Base-by-base conservation (phyloP, 2,113 vertebrate genomes). In the Ibidorhyncha struthersii region DNA sequence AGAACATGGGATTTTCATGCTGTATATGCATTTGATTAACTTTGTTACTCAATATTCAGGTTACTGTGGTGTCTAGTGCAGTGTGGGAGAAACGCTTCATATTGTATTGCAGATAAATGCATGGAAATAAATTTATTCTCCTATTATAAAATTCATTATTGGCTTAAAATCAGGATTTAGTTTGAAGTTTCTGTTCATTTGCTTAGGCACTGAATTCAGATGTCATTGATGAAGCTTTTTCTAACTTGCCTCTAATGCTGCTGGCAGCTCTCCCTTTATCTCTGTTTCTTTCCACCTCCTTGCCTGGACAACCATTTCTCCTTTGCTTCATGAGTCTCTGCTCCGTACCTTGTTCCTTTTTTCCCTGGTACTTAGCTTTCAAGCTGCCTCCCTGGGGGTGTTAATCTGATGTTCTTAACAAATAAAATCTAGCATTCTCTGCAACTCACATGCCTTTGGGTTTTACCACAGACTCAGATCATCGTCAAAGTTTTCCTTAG, bases 401-500 rank as follows among this genome's bases (percentile, higher is more conserved):
- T 69, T 50, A 27, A 65, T 69, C 45, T 56, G 61, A 91, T 58
- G 34, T 56, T 55, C 71, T 90, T 89, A 70, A 91, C 73, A 94
- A 71, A 67, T 55, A 9, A 86, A 80, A 10, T 65, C 61, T n/a
- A 81, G 62, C 36, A 76, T 78, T 79, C 71, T 52, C 45, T 62
- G 70, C 85, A 96, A 91, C 27, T 82, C 66, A 18, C 45, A 45
- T 77, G 84, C 74, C 81, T 93, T 85, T 85, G 86, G 89, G 89
- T 77, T 85, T 96, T 74, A 66, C 62, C 36, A 79, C 41, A 66
- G 89, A 49, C 73, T 93, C 47, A 70, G 36, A 79, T 69, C 38
- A 62, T 55, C 72, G 79, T 58, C 32, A 30, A 88, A 86, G 66
- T 82, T 96, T 85, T 90, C 58, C 70, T 77, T 58, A 91, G 71